These are phyloP conservation scores for Atherinosoma microstoma DNA, from an alignment of 2,797 vertebrate genomes.

Conservation along the genomic window DNA sequence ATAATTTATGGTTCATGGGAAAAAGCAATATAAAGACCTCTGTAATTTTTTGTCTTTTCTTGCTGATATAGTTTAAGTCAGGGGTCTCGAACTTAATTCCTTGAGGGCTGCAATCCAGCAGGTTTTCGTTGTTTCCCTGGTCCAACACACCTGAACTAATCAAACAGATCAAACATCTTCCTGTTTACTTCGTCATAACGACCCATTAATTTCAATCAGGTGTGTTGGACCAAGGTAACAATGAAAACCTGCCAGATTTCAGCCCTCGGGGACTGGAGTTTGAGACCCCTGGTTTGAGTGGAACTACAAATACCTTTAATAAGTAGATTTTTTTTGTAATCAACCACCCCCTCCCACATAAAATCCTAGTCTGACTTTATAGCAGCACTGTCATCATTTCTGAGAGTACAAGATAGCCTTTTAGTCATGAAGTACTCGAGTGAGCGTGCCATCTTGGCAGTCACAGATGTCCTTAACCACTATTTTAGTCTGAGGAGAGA, in stretches of 20 bases:
- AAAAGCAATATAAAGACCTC: conserved; percentile 6
- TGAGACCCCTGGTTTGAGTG: no score
- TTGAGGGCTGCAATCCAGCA: no score
- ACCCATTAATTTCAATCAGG: no score
- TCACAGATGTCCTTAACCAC: conserved; percentile 54
- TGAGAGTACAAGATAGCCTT: conserved; percentile 46
- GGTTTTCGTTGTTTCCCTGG: no score
- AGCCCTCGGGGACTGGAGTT: no score
- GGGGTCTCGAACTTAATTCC: no score
- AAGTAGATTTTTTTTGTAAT: background rate
- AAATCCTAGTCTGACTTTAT: conserved; percentile 17
- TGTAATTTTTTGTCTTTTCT: background rate
- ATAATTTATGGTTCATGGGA: conserved; percentile 18
- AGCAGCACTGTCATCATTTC: conserved; percentile 33
- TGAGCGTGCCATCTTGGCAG: conserved; percentile 58
- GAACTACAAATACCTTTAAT: background rate
- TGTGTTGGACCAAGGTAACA: no score
- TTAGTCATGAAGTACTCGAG: conserved; percentile 34
- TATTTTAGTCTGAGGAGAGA: conserved; percentile 47
- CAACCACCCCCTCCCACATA: background rate
- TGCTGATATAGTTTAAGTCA: background rate
- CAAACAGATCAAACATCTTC: no score
- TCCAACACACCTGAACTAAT: no score
- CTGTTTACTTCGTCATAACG: no score
- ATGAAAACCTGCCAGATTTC: no score